Conservation (phyloP, 2,113 vertebrate genomes). For the Dascyllus trimaculatus region DNA sequence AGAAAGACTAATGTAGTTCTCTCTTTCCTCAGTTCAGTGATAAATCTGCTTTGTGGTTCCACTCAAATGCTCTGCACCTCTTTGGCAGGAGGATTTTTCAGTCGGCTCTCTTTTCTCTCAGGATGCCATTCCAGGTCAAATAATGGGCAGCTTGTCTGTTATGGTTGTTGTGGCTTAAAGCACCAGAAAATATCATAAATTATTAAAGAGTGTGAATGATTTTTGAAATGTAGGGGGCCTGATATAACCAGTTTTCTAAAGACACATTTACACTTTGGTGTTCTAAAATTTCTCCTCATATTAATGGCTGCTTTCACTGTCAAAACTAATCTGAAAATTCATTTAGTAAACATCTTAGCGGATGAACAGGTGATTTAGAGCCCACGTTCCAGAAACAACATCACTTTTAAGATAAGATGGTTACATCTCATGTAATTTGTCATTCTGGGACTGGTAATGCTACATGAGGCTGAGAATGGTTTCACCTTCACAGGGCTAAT, state of each 20-base stretch:
- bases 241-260: not conserved
- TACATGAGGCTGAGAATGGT: conserved; percentile 10
- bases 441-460: conserved; percentile 12
- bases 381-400: conserved; percentile 27
- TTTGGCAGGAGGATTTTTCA: not conserved
- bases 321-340: conserved; percentile 30
- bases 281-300: not conserved
- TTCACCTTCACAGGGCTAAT: conserved; percentile 27
- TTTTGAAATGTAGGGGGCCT: not conserved
- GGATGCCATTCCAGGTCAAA: not conserved
- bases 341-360: not conserved
- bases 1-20: conserved; percentile 14
- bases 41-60: conserved; percentile 19
- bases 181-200: not conserved
- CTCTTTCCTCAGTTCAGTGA: not conserved
- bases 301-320: conserved; percentile 27
- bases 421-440: conserved; percentile 19
- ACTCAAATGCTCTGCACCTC: not conserved
- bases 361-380: conserved; percentile 25
- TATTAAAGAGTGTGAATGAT: not conserved
- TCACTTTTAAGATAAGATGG: conserved; percentile 24
- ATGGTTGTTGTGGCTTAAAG: not conserved
- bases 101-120: not conserved
- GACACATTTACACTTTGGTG: not conserved
- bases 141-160: not conserved